Evolutionary conservation across 2,113 vertebrate genomes (phyloP), one percentile per base, ranked within the genome.

Genomic region (Geococcyx californianus): DNA sequence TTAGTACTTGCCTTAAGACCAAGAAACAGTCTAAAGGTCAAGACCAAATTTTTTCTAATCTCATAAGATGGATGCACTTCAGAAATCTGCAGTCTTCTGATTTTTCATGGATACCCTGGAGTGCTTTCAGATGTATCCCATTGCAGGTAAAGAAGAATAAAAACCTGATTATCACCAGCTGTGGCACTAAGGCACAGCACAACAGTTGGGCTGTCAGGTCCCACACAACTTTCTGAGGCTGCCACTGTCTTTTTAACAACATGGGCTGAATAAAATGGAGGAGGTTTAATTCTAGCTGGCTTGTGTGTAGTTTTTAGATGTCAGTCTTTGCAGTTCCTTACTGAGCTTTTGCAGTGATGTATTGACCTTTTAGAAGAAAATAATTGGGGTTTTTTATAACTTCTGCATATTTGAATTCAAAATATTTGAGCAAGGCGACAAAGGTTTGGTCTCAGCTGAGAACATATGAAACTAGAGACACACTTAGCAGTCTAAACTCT

Each of bases 341-440:
- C 34, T 80, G 62, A 83, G 49, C 9, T 83, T 92, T 70, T 88
- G 15, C 17, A 31, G 31, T 45, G 72, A 15, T 36, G 10, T 40
- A 7, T 31, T 54, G 16, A 74, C 12, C 6, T 84, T 81, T 59
- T 29, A 76, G 64, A 80, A 74, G n/a, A 38, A 33, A 44, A 38
- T 11, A 23, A 0, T 36, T 7, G 40, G 40, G 40, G 13, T 83
- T 59, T 60, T 31, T 0, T n/a, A 54, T 70, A 70, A 60, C 49
- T 56, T 88, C 36, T 74, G 28, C 24, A 9, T 56, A 17, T 81
- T 80, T 74, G 24, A 55, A 4, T 79, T 89, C 10, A 73, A 67
- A 76, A 38, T 83, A 44, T 54, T 73, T 86, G 49, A 55, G 52
- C 0, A 0, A 84, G 59, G 58, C 0, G 2, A 7, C 2, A 1